Evolutionary conservation across 2,888 invertebrate genomes (phyloP).

Genomic region (Eumacrocentrus americanus): DNA sequence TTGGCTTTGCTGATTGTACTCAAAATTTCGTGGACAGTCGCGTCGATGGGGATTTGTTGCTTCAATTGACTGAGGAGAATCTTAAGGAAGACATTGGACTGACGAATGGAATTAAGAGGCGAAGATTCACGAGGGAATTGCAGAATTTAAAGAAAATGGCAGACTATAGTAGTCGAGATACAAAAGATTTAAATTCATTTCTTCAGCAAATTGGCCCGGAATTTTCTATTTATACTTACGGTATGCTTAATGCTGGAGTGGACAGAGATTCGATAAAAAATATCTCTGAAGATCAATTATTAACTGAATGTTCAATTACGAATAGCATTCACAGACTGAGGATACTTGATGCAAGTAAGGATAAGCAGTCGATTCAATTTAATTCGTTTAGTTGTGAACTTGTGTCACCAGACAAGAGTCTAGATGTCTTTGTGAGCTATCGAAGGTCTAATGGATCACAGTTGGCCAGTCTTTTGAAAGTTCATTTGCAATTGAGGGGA

Average conservation of each 20-base stretch:
- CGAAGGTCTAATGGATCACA: constrained; percentile 97
- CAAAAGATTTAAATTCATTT: constrained; percentile 87
- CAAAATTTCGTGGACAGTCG: constrained; percentile 86
- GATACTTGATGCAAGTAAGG: constrained; percentile 86
- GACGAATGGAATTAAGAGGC: constrained; percentile 89
- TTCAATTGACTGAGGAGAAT: constrained; percentile 91
- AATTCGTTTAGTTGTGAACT: constrained; percentile 43
- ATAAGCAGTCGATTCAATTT: constrained; percentile 54
- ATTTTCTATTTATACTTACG: constrained; percentile 95
- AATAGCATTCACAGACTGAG: constrained; percentile 95
- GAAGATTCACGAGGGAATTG: constrained; percentile 91
- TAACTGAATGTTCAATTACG: constrained; percentile 86
- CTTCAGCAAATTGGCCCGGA: constrained; percentile 84
- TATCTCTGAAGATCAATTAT: constrained; percentile 89
- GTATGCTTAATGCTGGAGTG: constrained; percentile 93
- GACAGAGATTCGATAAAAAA: constrained; percentile 86
- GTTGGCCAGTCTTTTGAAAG: constrained; percentile 92
- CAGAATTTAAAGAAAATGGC: constrained; percentile 94
- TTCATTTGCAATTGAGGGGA: constrained; percentile 93
- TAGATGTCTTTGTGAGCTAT: constrained; percentile 98
- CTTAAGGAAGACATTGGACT: constrained; percentile 92
- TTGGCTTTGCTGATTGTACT: constrained; percentile 87
- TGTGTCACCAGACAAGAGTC: constrained; percentile 83
- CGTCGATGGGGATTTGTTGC: constrained; percentile 94
- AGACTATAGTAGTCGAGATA: constrained; percentile 93